These are phyloP conservation scores for Eciton burchellii DNA, from an alignment of 1,140 invertebrate genomes.

Conservation along the genomic window DNA sequence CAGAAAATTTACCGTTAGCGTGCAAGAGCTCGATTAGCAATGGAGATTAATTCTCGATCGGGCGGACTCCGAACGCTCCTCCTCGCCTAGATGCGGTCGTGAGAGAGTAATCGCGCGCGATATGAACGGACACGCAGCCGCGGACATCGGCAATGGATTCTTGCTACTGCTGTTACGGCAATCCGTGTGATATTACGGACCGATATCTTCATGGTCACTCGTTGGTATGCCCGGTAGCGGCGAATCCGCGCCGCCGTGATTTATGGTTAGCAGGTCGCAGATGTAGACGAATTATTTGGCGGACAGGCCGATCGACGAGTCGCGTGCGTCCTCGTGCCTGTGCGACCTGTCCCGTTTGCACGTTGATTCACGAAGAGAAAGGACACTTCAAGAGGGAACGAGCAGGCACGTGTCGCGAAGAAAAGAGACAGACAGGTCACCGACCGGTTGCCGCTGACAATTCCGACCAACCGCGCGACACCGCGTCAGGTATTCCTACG, in stretches of 20 bases:
- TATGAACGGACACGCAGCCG: constrained; percentile 31
- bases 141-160: not conserved
- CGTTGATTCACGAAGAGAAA: constrained; percentile 20
- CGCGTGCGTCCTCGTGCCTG: constrained; percentile 51
- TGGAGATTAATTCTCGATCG: constrained; percentile 82
- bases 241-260: constrained; percentile 24
- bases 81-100: constrained; percentile 14
- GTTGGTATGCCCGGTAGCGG: constrained; percentile 38
- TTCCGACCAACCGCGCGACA: constrained; percentile 49
- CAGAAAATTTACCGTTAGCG: constrained; percentile 82
- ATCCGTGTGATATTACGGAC: constrained; percentile 17
- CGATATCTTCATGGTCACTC: constrained; percentile 35
- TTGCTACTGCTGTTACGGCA: not conserved
- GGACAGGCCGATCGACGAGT: constrained; percentile 52
- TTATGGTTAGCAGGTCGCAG: constrained; percentile 42
- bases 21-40: constrained; percentile 77
- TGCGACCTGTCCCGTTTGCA: constrained; percentile 47
- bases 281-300: constrained; percentile 62
- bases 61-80: constrained; percentile 75
- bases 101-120: constrained; percentile 46
- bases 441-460: constrained; percentile 69
- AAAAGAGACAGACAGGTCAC: constrained; percentile 62
- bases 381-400: constrained; percentile 41
- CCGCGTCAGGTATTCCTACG: constrained; percentile 41
- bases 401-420: not conserved